Evolutionary conservation across 2,797 vertebrate species (phyloP).

Genomic region (Notamacropus eugenii): DNA sequence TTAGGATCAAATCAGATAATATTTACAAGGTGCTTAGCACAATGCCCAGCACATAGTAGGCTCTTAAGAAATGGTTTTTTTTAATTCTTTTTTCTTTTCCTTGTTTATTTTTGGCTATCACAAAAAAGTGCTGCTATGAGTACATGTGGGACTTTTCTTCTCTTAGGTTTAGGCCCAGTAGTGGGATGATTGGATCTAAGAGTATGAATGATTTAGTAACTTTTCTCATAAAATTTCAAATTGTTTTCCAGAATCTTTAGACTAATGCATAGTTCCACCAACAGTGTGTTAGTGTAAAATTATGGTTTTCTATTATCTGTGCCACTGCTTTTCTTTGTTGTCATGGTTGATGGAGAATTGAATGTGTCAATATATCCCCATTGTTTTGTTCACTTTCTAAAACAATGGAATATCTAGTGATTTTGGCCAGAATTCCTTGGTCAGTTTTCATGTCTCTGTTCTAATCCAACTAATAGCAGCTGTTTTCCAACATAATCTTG

Average conservation of each 20-base stretch:
- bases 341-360: conserved; percentile 25
- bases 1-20: not conserved
- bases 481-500: conserved; percentile 56
- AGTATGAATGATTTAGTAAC: not conserved
- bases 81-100: fast-evolving
- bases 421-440: conserved; percentile 39
- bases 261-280: not conserved
- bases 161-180: not conserved
- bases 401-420: conserved; percentile 57
- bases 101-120: not conserved
- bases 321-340: not conserved
- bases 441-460: conserved; percentile 52
- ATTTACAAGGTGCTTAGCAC: not conserved
- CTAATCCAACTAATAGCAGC: conserved; percentile 30
- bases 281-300: not conserved
- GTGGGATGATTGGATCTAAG: not conserved
- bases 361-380: not conserved
- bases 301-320: conserved; percentile 18
- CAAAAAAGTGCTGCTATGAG: not conserved
- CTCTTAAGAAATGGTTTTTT: not conserved
- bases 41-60: not conserved
- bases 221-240: not conserved
- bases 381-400: conserved; percentile 51
- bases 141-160: not conserved
- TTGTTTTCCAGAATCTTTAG: not conserved